Evolutionary conservation across 2,888 invertebrate genomes (phyloP), one percentile per base, ranked within the genome.

Genomic region (Meliscaeva auricollis): DNA sequence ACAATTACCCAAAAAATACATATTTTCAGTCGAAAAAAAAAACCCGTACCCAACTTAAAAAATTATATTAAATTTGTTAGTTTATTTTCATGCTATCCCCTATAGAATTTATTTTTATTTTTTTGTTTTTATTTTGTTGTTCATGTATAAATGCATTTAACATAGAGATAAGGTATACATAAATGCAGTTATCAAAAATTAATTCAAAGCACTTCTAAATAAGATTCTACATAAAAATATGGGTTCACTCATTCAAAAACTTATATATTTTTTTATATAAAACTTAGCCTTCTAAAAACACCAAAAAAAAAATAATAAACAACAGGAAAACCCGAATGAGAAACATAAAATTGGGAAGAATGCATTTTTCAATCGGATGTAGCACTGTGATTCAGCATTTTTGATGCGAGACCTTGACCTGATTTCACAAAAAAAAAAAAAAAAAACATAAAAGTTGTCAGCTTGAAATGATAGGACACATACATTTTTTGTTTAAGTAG

Each of bases 21-120:
- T n/a, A 38, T 13, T 13, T 38, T 38, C 13, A 9, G 41, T 41
- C n/a, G 4, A 38, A 13, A 13, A 41, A 41, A 41, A 41, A 13
- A 13, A 41, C 2, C 2, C 13, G 38, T 41, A 26, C 13, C 11
- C 11, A 0, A 13, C 13, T 26, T 26, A 4, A 4, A 26, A 26
- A 26, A 26, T n/a, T 26, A 26, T 26, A 26, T 26, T 4, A 3
- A 26, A n/a, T n/a, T 26, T 26, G 26, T 26, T 26, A 26, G 4
- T 26, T 26, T 26, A 26, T 26, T 26, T 26, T 60, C 74, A 60
- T 60, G 50, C 79, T 80, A 68, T 80, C 79, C 74, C 79, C 74
- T 20, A 52, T 8, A 30, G n/a, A 64, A n/a, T 46, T 13, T 32
- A 41, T 20, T 52, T 64, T 38, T 32, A 26, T 26, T 3, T 26